phyloP scores from a whole-genome alignment of 2,797 vertebrate genomes.

The Leuciscus waleckii region DNA sequence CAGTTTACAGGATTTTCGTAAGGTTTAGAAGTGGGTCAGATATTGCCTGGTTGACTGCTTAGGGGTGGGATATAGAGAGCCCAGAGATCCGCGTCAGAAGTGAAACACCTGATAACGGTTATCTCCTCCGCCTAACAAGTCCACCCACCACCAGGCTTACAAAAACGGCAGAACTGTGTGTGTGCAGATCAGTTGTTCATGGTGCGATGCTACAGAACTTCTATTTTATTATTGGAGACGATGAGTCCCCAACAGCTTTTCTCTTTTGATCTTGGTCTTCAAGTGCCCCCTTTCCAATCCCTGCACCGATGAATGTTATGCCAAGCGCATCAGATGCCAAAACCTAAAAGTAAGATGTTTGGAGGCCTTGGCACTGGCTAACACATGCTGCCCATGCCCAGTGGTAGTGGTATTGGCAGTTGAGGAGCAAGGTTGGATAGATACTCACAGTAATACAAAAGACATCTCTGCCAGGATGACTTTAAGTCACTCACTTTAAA shows the following conservation, averaged over 20 bases:
- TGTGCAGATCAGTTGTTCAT: constrained; percentile 52
- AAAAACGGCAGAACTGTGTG: constrained; percentile 48
- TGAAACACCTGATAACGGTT: constrained; percentile 72
- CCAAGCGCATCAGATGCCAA: constrained; percentile 67
- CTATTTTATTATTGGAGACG: constrained; percentile 69
- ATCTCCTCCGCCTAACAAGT: constrained; percentile 72
- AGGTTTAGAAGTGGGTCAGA: constrained; percentile 33
- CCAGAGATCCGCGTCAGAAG: constrained; percentile 67
- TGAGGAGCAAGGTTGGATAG: constrained; percentile 44
- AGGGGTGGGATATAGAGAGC: constrained; percentile 55
- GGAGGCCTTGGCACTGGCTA: constrained; percentile 70
- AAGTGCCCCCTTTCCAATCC: constrained; percentile 63
- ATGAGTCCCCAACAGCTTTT: constrained; percentile 45
- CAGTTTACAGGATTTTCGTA: background rate
- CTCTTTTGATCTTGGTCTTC: constrained; percentile 73
- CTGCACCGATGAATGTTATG: constrained; percentile 71
- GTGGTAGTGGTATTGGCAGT: background rate
- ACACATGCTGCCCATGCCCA: constrained; percentile 53
- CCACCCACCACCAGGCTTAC: constrained; percentile 61
- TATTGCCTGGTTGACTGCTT: constrained; percentile 23
- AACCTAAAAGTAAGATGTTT: constrained; percentile 68
- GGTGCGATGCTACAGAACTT: constrained; percentile 67
- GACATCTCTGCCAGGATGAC: constrained; percentile 75
- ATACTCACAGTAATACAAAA: constrained; percentile 61
- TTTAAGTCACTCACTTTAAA: constrained; percentile 78